Conservation (phyloP, 2,888 invertebrate species). For the Acleris sparsana region DNA sequence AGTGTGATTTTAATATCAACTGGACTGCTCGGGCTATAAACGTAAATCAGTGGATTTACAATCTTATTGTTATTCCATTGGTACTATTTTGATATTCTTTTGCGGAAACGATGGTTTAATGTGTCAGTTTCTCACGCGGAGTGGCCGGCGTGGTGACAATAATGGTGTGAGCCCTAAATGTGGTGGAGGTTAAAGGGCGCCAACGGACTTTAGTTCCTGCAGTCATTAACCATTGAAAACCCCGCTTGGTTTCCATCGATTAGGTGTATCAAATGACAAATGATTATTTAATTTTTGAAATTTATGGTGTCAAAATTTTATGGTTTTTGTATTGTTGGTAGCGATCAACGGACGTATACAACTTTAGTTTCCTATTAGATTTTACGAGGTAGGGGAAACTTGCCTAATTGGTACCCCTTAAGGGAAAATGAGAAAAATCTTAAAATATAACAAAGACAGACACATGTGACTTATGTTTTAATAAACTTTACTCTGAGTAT, state of each 20-base stretch:
- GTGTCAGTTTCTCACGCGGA: slow-evolving; percentile 17
- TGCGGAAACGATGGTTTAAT: slow-evolving; percentile 33
- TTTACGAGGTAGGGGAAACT: too few species aligned
- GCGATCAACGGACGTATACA: too few species aligned
- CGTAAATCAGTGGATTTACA: slow-evolving; percentile 37
- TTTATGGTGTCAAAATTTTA: too few species aligned
- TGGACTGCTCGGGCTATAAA: slow-evolving; percentile 24
- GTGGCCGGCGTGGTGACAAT: slow-evolving; percentile 8
- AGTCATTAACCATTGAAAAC: slow-evolving; percentile 33
- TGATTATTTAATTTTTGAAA: slow-evolving; percentile 4
- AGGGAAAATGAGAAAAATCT: too few species aligned
- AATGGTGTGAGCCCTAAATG: slow-evolving; percentile 9
- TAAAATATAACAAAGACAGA: too few species aligned
- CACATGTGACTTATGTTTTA: too few species aligned
- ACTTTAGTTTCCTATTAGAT: too few species aligned
- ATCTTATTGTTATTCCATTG: slow-evolving; percentile 34
- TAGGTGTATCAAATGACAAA: slow-evolving; percentile 9
- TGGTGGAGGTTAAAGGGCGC: slow-evolving; percentile 31
- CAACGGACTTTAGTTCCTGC: slow-evolving; percentile 34
- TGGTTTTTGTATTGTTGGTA: too few species aligned
- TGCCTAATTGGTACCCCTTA: too few species aligned
- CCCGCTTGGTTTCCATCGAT: slow-evolving; percentile 9
- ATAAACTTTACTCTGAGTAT: too few species aligned
- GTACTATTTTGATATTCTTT: slow-evolving; percentile 26
- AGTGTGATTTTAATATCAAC: slow-evolving; percentile 40